Evolutionary conservation across 2,888 invertebrate species (phyloP).

Genomic region (Cloeon dipterum): DNA sequence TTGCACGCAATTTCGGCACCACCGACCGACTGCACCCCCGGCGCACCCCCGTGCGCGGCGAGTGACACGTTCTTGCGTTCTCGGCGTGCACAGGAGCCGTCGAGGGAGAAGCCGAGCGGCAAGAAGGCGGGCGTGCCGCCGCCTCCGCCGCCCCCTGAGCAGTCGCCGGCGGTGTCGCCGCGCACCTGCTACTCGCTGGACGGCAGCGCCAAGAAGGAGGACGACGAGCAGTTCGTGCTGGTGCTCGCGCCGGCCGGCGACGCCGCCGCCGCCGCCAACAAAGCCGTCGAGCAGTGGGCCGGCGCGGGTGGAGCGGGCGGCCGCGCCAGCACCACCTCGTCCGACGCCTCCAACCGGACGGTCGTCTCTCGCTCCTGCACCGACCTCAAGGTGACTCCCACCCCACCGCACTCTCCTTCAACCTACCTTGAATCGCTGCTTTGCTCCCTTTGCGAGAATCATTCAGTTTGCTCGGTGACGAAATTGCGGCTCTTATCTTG

Average conservation of each 20-base stretch:
- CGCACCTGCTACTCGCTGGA: constrained; percentile 24
- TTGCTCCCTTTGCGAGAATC: too few relatives aligned
- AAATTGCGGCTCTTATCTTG: too few relatives aligned
- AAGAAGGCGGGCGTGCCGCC: constrained; percentile 8
- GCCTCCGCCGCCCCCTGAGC: constrained; percentile 10
- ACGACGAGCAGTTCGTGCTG: constrained; percentile 15
- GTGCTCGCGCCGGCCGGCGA: constrained; percentile 19
- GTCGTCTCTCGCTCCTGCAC: constrained; percentile 21
- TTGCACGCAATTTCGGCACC: too few relatives aligned
- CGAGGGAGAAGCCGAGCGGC: not conserved
- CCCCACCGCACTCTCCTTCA: too few relatives aligned
- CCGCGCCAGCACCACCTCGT: constrained; percentile 45
- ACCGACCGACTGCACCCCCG: too few relatives aligned
- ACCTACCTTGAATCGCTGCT: too few relatives aligned
- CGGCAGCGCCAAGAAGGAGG: constrained; percentile 16
- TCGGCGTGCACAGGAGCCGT: not conserved
- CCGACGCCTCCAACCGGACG: constrained; percentile 45
- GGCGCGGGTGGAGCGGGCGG: too few relatives aligned
- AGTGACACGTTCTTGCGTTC: too few relatives aligned
- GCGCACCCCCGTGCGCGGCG: too few relatives aligned
- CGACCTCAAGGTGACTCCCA: too few relatives aligned
- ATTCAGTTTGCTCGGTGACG: too few relatives aligned
- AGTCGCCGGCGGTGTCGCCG: constrained; percentile 17
- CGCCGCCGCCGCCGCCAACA: constrained; percentile 11
- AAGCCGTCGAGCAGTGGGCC: constrained; percentile 22